phyloP scores from a whole-genome alignment of 2,888 invertebrate genomes.

The Anarsia innoxiella region DNA sequence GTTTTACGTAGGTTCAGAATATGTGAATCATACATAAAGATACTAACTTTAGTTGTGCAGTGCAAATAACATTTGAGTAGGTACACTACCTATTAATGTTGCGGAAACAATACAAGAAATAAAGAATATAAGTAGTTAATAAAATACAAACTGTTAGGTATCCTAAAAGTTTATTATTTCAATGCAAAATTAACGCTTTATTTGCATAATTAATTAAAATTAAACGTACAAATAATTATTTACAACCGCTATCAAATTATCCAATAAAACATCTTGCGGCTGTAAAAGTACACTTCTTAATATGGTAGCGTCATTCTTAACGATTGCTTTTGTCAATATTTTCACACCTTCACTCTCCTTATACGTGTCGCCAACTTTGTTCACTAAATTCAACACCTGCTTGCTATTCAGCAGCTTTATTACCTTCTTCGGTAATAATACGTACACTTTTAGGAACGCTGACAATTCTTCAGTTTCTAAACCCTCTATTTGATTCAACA shows the following conservation, averaged over 20 bases:
- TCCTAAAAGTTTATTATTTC: no score
- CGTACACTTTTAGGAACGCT: conserved; percentile 39
- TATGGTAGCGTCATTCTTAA: conserved; percentile 35
- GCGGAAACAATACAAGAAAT: no score
- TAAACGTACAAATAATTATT: conserved; percentile 39
- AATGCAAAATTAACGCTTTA: no score
- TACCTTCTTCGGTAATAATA: conserved; percentile 44
- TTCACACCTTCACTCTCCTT: conserved; percentile 33
- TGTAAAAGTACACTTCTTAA: conserved; percentile 36
- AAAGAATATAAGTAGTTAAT: no score
- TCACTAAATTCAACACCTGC: conserved; percentile 42
- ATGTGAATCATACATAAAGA: no score
- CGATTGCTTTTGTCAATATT: conserved; percentile 39
- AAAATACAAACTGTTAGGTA: no score
- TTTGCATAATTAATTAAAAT: no score
- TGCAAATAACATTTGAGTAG: no score
- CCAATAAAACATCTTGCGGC: conserved; percentile 27
- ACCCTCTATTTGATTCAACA: conserved; percentile 36
- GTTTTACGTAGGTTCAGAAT: no score
- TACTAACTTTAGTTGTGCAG: no score
- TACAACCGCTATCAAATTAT: conserved; percentile 34
- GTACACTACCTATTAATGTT: no score
- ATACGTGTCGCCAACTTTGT: conserved; percentile 28
- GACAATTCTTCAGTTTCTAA: conserved; percentile 38
- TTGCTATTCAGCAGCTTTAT: conserved; percentile 48